phyloP scores from a whole-genome alignment of 64 coral and sea anemone genomes.

The Platygyra sinensis region DNA sequence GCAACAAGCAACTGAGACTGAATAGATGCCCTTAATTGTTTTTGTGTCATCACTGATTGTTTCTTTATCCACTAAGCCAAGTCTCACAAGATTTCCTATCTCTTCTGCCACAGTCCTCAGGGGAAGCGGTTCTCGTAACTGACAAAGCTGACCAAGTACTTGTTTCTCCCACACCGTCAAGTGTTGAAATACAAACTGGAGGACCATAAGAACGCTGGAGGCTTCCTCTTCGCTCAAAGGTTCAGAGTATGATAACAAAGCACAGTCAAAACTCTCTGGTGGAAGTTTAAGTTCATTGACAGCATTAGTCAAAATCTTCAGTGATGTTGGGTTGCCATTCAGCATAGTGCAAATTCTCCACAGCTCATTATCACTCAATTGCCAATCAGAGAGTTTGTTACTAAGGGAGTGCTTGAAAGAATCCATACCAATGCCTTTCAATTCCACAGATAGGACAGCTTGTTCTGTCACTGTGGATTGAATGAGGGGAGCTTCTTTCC shows the following conservation, averaged over 20 bases:
- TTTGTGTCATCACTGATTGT: background rate
- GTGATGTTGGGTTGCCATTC: conserved; percentile 61
- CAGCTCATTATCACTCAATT: background rate
- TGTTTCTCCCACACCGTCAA: background rate
- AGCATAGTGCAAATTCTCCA: conserved; percentile 27
- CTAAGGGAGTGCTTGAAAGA: conserved; percentile 19
- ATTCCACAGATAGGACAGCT: background rate
- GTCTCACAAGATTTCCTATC: conserved; percentile 25
- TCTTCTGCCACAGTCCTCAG: background rate
- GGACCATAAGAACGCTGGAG: background rate
- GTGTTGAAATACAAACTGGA: conserved; percentile 35
- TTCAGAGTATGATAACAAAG: background rate
- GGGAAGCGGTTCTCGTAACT: conserved; percentile 45
- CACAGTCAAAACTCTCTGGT: conserved; percentile 25
- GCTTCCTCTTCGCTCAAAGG: background rate
- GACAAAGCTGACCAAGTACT: conserved; percentile 34
- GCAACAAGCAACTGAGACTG: too few species aligned
- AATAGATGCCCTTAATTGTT: background rate
- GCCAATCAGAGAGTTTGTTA: background rate
- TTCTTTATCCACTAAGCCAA: conserved; percentile 30
- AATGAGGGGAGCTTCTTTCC: background rate
- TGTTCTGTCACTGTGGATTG: background rate
- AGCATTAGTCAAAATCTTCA: conserved; percentile 44
- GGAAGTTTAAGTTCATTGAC: conserved; percentile 45
- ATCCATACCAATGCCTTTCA: conserved; percentile 31